These are phyloP conservation scores for Eolophus roseicapilla DNA, from an alignment of 2,113 vertebrate genomes.

Conservation along the genomic window DNA sequence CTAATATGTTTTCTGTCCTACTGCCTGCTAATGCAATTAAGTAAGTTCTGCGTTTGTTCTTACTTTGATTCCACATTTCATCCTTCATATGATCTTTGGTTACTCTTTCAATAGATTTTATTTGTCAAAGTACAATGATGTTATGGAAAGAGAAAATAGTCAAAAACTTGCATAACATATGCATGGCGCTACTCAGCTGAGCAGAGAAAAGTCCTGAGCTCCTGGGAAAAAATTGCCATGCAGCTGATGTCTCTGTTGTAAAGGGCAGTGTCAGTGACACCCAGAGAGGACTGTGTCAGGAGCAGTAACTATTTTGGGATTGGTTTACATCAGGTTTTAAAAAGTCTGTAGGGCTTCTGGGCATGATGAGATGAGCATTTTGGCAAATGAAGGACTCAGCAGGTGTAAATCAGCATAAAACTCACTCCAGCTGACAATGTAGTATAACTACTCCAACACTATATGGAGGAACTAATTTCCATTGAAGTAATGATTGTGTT, in stretches of 20 bases:
- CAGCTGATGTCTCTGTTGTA: neutral
- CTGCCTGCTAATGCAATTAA: neutral
- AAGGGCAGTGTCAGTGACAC: neutral
- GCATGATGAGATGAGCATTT: neutral
- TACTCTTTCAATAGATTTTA: neutral
- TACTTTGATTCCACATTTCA: slow-evolving; percentile 9
- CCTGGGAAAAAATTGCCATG: neutral
- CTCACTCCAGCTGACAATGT: neutral
- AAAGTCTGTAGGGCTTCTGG: neutral
- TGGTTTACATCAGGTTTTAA: neutral
- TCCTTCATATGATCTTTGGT: neutral
- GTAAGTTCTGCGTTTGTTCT: neutral
- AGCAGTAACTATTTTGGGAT: neutral
- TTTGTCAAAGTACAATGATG: neutral
- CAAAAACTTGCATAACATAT: neutral
- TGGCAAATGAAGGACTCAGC: neutral
- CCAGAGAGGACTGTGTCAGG: neutral
- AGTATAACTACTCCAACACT: neutral
- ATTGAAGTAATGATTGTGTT: neutral
- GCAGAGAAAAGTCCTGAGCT: neutral
- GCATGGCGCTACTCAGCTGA: neutral
- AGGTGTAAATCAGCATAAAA: neutral
- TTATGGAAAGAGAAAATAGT: neutral
- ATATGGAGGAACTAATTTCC: neutral
- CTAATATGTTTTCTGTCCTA: neutral